Base-by-base conservation (phyloP, 1,140 invertebrate genomes). In the Goniozus legneri region DNA sequence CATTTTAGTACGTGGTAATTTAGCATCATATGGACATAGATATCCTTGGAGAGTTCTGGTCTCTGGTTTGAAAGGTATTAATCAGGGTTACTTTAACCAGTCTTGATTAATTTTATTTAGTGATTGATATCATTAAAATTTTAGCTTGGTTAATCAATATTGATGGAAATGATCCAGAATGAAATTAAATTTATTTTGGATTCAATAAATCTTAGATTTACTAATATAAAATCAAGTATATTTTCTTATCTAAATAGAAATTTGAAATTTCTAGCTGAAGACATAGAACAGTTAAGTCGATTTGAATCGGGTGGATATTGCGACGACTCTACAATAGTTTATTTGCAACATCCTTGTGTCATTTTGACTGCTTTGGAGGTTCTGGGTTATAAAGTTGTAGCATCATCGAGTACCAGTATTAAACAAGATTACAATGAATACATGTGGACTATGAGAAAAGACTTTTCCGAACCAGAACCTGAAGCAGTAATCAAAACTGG, bases 361-460 rank as follows among this genome's bases (percentile, higher is more conserved):
- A 87, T 91, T 65, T 78, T 92, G 53, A 89, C 87, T 39, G 89
- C 88, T 50, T 72, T 91, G 51, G 89, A 92, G 79, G 88, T 91
- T 40, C 78, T 92, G 52, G 89, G 88, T 33, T 92, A 91, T 72
- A 86, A 86, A 76, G 88, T 92, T 33, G 86, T 92, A 19, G 87
- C 89, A 49, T 90, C 88, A 20, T 89, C 88, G 50, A 89, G 87
- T 37, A 89, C 87, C 46, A 82, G 85, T 49, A 85, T 89, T 21
- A 89, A 90, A 71, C 87, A 89, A 73, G 87, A 90, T 67, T 89
- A 90, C 65, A 90, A 89, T 80, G 87, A 90, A 63, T 89, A 90
- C 60, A 90, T 91, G 87, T 92, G 89, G 89, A 92, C 89, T 71
- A 89, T 91, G 86, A 85, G 88, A 80, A 89, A 88, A 73, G 88